phyloP scores from a whole-genome alignment of 1,140 invertebrate genomes.

The Portunus trituberculatus region DNA sequence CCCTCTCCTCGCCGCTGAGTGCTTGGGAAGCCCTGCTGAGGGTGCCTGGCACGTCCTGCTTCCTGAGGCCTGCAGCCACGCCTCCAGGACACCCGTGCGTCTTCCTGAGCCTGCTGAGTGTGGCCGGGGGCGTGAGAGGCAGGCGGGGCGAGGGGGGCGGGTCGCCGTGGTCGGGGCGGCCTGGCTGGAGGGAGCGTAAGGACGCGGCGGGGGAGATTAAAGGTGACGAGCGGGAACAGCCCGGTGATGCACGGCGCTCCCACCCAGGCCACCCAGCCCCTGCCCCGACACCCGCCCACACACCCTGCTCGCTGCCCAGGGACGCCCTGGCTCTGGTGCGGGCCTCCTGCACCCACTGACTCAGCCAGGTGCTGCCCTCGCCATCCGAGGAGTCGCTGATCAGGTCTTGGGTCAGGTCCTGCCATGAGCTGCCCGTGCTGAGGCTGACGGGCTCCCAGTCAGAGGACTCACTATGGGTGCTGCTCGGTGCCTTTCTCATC shows the following conservation, averaged over 20 bases:
- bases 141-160: not conserved
- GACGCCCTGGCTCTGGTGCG: not conserved
- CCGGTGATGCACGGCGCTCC: conserved; percentile 29
- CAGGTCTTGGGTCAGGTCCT: not conserved
- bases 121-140: not conserved
- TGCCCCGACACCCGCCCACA: not conserved
- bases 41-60: not conserved
- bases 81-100: not conserved
- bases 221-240: conserved; percentile 48
- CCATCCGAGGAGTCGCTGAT: not conserved
- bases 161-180: not conserved
- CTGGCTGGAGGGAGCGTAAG: conserved; percentile 27
- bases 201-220: conserved; percentile 56
- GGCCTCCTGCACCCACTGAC: conserved; percentile 34
- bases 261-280: not conserved
- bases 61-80: not conserved
- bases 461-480: not conserved
- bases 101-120: not conserved
- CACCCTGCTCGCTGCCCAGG: not conserved
- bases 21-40: not conserved
- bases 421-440: not conserved
- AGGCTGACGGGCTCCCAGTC: not conserved
- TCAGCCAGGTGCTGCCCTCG: not conserved
- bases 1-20: not conserved
- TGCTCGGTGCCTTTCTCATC: not conserved